Evolutionary conservation across 1,140 invertebrate species (phyloP).

Genomic region (Eriocheir sinensis): DNA sequence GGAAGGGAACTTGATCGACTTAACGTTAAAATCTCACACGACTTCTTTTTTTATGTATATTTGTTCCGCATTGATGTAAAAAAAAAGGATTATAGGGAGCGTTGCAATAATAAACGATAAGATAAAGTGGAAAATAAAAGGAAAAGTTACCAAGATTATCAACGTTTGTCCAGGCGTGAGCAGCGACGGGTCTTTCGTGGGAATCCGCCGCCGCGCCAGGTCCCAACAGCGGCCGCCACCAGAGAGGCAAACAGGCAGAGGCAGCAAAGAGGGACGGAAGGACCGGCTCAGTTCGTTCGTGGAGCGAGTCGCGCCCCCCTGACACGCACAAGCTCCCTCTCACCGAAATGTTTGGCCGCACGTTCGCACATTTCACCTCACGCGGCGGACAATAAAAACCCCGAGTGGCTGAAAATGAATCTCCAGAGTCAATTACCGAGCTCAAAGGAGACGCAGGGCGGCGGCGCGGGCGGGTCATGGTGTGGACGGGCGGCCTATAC

Average conservation of each 20-base stretch:
- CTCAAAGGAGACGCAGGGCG: background rate
- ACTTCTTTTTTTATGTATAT: no score
- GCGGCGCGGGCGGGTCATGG: background rate
- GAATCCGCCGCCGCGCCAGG: background rate
- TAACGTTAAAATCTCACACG: no score
- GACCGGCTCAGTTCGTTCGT: background rate
- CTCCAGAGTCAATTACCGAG: background rate
- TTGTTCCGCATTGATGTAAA: no score
- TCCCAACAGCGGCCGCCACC: background rate
- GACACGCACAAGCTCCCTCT: background rate
- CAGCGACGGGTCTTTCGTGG: background rate
- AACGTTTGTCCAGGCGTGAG: background rate
- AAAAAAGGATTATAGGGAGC: no score
- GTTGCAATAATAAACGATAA: no score
- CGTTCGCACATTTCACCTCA: background rate
- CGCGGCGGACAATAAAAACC: background rate
- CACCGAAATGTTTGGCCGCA: background rate
- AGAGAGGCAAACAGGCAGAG: no score
- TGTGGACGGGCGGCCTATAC: background rate
- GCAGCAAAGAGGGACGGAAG: no score
- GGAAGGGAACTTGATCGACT: no score
- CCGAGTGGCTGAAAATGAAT: background rate
- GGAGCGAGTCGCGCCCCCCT: background rate
- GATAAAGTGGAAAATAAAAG: no score
- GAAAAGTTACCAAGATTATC: background rate